Evolutionary conservation across 2,113 vertebrate species (phyloP), one percentile per base, ranked within the genome.

Genomic region (Odontesthes bonariensis): DNA sequence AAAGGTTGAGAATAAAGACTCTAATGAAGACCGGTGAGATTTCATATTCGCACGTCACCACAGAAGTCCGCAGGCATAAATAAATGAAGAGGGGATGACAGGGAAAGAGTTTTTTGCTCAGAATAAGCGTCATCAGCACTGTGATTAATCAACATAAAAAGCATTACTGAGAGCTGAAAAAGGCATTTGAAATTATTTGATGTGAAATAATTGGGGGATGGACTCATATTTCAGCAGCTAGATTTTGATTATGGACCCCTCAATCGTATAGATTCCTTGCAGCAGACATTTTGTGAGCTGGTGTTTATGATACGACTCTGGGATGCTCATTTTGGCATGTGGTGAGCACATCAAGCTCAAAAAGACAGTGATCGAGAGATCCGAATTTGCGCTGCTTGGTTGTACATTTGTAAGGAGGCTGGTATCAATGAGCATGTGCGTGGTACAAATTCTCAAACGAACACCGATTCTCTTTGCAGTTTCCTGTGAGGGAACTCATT

Each of bases 1-100:
- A 76, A 74, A 79, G 74, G 75, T 84, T 83, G 62, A 53, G 76
- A 85, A 46, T 70, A 57, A 68, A 76, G 70, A n/a, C 61, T 60
- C 59, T 89, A 90, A 93, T 88, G 86, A 91, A 85, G 86, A 91
- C 92, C 86, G 76, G 58, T 59, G 90, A 91, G 89, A 91, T 75
- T 68, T 85, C 69, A 46, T 40, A 71, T 53, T 76, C 17, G 2
- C 55, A 66, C 40, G 32, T 67, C 80, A 80, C 60, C 66, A 71
- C 56, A 7, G 75, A 81, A 61, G 69, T 79, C 82, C 16, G 27
- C 56, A 40, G 84, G 73, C 82, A 80, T 59, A 68, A 69, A 82
- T 83, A 40, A 71, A 79, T 81, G n/a, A 73, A 85, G 65, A 66
- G 2, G 6, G 17, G 54, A 17, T 59, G 69, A 75, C 64, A 53